Conservation (phyloP, 2,888 invertebrate genomes). For the Clusia tigrina region DNA sequence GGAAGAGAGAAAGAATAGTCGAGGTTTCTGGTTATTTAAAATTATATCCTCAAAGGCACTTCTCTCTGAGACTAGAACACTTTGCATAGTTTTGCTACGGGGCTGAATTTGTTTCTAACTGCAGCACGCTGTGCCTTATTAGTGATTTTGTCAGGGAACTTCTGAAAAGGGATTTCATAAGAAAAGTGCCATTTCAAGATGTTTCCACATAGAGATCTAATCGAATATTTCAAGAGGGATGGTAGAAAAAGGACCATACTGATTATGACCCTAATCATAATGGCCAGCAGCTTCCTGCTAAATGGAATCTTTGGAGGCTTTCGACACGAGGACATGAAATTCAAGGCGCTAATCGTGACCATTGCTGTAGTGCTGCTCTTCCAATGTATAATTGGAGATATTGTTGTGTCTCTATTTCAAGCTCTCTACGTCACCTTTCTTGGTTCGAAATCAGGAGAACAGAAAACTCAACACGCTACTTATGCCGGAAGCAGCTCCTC, state of each 20-base stretch:
- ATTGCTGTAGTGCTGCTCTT: constrained; percentile 36
- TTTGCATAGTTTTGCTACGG: too few relatives aligned
- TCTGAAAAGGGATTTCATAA: too few relatives aligned
- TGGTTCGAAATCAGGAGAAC: constrained; percentile 29
- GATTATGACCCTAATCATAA: constrained; percentile 11
- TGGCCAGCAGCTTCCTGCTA: background rate
- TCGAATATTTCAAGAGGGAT: too few relatives aligned
- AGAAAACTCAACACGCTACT: background rate
- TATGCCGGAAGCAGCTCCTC: constrained; percentile 1
- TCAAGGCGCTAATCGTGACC: constrained; percentile 42
- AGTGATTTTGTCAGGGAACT: too few relatives aligned
- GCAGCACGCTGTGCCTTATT: too few relatives aligned
- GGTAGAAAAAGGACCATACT: background rate
- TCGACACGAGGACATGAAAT: constrained; percentile 40
- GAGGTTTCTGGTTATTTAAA: too few relatives aligned
- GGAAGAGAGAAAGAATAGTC: too few relatives aligned
- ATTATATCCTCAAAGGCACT: too few relatives aligned
- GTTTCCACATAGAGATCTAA: too few relatives aligned
- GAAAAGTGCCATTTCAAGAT: too few relatives aligned
- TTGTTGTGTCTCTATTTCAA: constrained; percentile 37
- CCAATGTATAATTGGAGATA: constrained; percentile 45
- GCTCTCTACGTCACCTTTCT: constrained; percentile 31
- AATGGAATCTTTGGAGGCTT: constrained; percentile 38
- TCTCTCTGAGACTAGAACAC: too few relatives aligned
- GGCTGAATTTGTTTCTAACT: too few relatives aligned